Evolutionary conservation across 2,888 invertebrate species (phyloP), one percentile per base, ranked within the genome.

Genomic region (Rhaphigaster nebulosa): DNA sequence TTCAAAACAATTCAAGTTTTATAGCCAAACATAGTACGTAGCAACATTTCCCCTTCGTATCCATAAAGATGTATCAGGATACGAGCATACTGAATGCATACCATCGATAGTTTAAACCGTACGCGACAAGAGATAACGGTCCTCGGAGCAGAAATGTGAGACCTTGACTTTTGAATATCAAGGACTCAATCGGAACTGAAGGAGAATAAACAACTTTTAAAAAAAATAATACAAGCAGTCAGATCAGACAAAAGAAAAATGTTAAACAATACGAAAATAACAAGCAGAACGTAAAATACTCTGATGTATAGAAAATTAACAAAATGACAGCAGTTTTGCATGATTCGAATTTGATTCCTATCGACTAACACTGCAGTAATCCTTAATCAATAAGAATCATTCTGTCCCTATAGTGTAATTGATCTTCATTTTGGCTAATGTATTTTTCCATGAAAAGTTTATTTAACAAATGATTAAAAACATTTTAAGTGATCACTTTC

Each of bases 121-220:
- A 65, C 65, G 15, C 29, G 29, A 13, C 13, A 38, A 38, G 26
- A 38, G 10, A 38, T 76, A 76, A 38, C 70, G 38, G 70, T 38
- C 38, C 20, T 76, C 13, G 38, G 20, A 38, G 6, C 70, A 76
- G 70, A 38, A 76, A 10, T 76, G 23, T 20, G 20, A 38, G 38
- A 26, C 70, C 70, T 76, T 76, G 70, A 76, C 70, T 76, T 76
- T 76, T 76, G 34, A 38, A 76, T 20, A 20, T 38, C 70, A 76
- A 76, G 70, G 38, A 38, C 23, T 20, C 34, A 38, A 38, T 38
- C 18, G 8, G 34, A 76, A 20, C 20, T 38, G 5, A 1, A 38
- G 23, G 70, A 76, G 38, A 76, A 76, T 76, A 38, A 18, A 76
- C 20, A 76, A 6, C 6, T 34, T 29, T 65, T 29, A 29, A 29